These are phyloP conservation scores for Bucorvus abyssinicus DNA, from an alignment of 2,797 vertebrate genomes.

Conservation along the genomic window DNA sequence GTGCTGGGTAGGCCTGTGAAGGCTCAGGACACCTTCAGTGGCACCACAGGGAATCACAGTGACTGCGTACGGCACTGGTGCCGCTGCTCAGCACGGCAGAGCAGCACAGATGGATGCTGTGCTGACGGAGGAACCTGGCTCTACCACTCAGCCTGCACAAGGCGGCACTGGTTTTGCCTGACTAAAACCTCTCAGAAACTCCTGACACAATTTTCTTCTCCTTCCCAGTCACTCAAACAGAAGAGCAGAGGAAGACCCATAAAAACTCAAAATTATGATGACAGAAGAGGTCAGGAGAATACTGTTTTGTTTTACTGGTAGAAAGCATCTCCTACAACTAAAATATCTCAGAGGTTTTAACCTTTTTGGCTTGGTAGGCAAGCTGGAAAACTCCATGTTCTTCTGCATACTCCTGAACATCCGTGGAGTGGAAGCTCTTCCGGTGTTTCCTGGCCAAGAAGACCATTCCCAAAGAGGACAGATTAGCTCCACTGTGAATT, in stretches of 20 bases:
- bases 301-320: not conserved
- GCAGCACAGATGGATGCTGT: not conserved
- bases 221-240: not conserved
- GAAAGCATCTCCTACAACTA: not conserved
- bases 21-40: not conserved
- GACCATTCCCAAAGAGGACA: not conserved
- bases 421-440: not conserved
- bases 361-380: not conserved
- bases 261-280: not conserved
- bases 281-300: not conserved
- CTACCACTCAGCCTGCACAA: not conserved
- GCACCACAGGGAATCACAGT: not conserved
- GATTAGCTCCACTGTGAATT: not conserved
- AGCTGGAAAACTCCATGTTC: not conserved
- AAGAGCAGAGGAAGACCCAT: not conserved
- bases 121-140: not conserved
- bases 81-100: not conserved
- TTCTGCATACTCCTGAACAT: not conserved
- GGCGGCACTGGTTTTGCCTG: not conserved
- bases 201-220: not conserved
- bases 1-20: not conserved
- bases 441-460: slow-evolving; percentile 59
- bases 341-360: slow-evolving; percentile 24
- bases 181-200: not conserved
- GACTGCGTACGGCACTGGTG: not conserved